phyloP scores from a whole-genome alignment of 35 echinoderm and acorn worm species.

The Acanthaster planci region DNA sequence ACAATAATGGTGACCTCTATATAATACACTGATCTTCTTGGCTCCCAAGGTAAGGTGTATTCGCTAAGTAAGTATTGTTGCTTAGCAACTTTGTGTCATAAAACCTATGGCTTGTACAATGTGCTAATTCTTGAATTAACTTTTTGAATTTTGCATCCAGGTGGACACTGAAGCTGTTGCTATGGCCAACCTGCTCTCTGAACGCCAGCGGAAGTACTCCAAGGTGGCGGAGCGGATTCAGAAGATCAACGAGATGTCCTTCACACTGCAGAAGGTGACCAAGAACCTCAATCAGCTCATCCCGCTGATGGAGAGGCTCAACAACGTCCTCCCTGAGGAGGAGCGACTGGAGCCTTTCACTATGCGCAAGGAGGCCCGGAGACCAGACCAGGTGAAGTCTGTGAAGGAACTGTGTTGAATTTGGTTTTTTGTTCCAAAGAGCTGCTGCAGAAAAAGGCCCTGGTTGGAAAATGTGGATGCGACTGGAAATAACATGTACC shows the following conservation, averaged over 20 bases:
- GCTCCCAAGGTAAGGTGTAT: too few relatives aligned
- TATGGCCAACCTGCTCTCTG: constrained; percentile 63
- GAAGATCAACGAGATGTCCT: constrained; percentile 95
- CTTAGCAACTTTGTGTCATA: too few relatives aligned
- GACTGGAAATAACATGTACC: too few relatives aligned
- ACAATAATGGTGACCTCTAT: too few relatives aligned
- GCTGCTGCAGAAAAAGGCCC: too few relatives aligned
- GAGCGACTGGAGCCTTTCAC: constrained; percentile 88
- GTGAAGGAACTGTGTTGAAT: too few relatives aligned
- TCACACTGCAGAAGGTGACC: constrained; percentile 65
- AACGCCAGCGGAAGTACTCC: constrained; percentile 81
- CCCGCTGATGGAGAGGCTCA: constrained; percentile 89
- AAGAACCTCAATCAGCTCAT: constrained; percentile 83
- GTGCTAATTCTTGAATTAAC: too few relatives aligned
- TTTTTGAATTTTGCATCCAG: constrained; percentile 41
- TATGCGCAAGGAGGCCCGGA: constrained; percentile 50
- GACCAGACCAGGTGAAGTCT: neutral
- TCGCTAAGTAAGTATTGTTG: too few relatives aligned
- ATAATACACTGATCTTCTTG: too few relatives aligned
- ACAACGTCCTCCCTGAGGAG: constrained; percentile 77
- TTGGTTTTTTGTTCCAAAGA: too few relatives aligned
- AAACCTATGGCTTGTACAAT: too few relatives aligned
- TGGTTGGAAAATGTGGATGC: too few relatives aligned
- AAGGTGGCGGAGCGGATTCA: constrained; percentile 92
- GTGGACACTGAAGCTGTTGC: constrained; percentile 67